phyloP scores from a whole-genome alignment of 2,797 vertebrate genomes.

The Catostomus latipinnis region DNA sequence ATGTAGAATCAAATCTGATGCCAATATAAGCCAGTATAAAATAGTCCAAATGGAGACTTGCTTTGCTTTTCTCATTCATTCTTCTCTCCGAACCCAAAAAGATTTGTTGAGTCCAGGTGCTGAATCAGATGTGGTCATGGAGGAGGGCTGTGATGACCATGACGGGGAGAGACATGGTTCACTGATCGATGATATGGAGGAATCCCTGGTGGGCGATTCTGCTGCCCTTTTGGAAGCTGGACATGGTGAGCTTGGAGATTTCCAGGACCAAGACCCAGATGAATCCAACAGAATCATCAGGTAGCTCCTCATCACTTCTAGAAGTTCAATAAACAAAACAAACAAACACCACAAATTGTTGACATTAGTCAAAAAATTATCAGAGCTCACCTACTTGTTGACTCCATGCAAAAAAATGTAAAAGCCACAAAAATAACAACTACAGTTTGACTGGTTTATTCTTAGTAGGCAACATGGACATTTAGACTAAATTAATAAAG shows the following conservation, averaged over 20 bases:
- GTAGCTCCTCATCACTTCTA: constrained; percentile 66
- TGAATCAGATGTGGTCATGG: constrained; percentile 91
- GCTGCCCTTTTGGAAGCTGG: constrained; percentile 80
- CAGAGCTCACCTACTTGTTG: too few relatives aligned
- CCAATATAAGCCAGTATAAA: neutral
- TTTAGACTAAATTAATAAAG: too few relatives aligned
- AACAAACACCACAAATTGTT: neutral
- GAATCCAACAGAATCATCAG: constrained; percentile 93
- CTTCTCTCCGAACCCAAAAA: constrained; percentile 57
- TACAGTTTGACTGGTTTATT: too few relatives aligned
- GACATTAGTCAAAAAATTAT: neutral
- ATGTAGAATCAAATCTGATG: neutral
- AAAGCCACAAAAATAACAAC: too few relatives aligned
- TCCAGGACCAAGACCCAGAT: constrained; percentile 89
- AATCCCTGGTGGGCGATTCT: constrained; percentile 83
- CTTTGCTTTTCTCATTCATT: neutral
- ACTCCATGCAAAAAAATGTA: too few relatives aligned
- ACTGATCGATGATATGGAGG: constrained; percentile 91
- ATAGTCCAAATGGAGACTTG: neutral
- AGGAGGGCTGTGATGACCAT: constrained; percentile 92
- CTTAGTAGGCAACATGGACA: too few relatives aligned
- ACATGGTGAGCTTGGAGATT: constrained; percentile 83
- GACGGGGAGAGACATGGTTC: constrained; percentile 86
- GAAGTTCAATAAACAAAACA: neutral
- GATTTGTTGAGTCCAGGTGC: constrained; percentile 92